Conservation (phyloP, 35 echinoderm and acorn worm genomes). For the Ptychodera flava region DNA sequence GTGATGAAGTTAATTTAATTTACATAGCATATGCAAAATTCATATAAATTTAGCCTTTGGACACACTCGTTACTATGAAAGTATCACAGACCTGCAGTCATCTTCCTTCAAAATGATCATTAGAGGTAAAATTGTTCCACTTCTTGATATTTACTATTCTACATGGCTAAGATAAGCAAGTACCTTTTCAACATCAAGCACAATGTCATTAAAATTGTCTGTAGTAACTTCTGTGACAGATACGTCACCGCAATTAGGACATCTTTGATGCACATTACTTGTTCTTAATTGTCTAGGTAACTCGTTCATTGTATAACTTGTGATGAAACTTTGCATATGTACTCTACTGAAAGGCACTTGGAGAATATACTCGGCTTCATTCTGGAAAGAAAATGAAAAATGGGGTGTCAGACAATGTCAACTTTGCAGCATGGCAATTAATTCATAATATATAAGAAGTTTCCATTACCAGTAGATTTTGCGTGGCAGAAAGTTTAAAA, state of each 20-base stretch:
- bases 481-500: no score
- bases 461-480: no score
- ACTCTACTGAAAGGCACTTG: neutral
- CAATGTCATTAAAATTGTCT: conserved; percentile 52
- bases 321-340: neutral
- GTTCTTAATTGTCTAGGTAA: neutral
- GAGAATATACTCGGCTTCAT: neutral
- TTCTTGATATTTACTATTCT: neutral
- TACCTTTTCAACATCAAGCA: conserved; percentile 52
- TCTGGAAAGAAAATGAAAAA: neutral
- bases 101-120: neutral
- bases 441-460: no score
- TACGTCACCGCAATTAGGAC: neutral
- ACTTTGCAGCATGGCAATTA: no score
- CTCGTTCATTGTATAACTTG: neutral
- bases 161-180: neutral
- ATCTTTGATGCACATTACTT: neutral
- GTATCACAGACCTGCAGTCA: no score
- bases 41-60: neutral
- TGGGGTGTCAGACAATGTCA: no score
- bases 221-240: conserved; percentile 40
- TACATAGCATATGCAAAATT: neutral
- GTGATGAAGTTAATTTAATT: neutral
- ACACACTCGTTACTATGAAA: neutral
- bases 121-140: neutral